A percentile compares a stretch with the other conserved stretches of the same genome.
These are phyloP conservation scores for Lycaena phlaeas DNA, from an alignment of 2,888 invertebrate species.

Conservation along the genomic window DNA sequence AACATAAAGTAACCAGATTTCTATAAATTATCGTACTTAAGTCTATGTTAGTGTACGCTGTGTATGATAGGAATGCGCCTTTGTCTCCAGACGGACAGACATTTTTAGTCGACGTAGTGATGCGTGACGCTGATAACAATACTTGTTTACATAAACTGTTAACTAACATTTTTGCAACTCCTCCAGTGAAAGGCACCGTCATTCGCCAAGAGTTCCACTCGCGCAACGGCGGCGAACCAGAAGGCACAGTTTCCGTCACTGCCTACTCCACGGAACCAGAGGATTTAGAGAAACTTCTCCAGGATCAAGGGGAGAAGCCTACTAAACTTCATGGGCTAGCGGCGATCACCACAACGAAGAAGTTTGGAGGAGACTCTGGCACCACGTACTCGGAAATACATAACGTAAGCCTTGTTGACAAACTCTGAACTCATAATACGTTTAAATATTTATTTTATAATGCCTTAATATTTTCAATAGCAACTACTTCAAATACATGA, in stretches of 20 bases:
- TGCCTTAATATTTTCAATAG: not conserved
- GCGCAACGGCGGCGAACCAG: conserved; percentile 79
- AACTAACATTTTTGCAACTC: conserved; percentile 19
- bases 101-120: not conserved
- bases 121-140: conserved; percentile 18
- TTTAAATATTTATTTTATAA: not conserved
- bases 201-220: conserved; percentile 79
- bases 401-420: conserved; percentile 45
- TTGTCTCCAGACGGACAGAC: conserved; percentile 1
- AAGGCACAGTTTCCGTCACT: conserved; percentile 79
- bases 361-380: conserved; percentile 58
- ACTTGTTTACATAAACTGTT: conserved; percentile 21
- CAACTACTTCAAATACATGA: no score
- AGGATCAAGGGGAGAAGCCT: conserved; percentile 44
- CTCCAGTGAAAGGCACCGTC: conserved; percentile 80
- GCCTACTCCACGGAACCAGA: conserved; percentile 79
- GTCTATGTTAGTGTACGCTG: no score
- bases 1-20: no score
- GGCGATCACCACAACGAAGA: conserved; percentile 61
- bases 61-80: no score
- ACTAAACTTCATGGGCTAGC: conserved; percentile 59
- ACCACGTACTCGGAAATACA: conserved; percentile 43
- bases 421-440: no score
- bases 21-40: no score
- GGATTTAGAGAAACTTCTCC: conserved; percentile 58